phyloP scores from a whole-genome alignment of 2,888 invertebrate species.

The Lepeophtheirus nordmannii region DNA sequence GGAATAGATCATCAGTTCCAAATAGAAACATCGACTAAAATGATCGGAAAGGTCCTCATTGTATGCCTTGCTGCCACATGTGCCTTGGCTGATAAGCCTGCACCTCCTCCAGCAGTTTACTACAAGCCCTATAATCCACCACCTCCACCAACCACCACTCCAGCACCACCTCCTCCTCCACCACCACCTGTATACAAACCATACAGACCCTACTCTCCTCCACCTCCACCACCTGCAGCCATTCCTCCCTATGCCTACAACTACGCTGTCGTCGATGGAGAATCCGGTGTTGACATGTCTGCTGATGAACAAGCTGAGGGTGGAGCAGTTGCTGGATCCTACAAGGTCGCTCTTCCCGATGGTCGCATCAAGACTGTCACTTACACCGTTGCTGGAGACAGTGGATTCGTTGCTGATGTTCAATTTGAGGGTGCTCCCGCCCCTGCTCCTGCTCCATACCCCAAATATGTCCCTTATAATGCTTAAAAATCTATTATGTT shows the following conservation, averaged over 20 bases:
- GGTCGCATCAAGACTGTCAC: conserved; percentile 7
- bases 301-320: not conserved
- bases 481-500: too few species aligned
- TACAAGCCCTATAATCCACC: too few species aligned
- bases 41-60: too few species aligned
- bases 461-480: not conserved
- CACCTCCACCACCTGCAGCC: not conserved
- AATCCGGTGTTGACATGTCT: not conserved
- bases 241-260: not conserved
- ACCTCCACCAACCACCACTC: too few species aligned
- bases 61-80: too few species aligned
- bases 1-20: too few species aligned
- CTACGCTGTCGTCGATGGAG: not conserved
- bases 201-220: not conserved
- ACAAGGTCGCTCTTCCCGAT: not conserved
- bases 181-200: too few species aligned
- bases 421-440: not conserved
- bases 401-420: not conserved
- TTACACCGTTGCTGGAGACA: not conserved
- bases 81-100: too few species aligned
- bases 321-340: not conserved
- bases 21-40: too few species aligned
- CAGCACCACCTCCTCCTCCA: too few species aligned
- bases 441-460: not conserved
- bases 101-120: too few species aligned